Evolutionary conservation across 2,888 invertebrate genomes (phyloP), one percentile per base, ranked within the genome.

Genomic region (Galerucella pusilla): DNA sequence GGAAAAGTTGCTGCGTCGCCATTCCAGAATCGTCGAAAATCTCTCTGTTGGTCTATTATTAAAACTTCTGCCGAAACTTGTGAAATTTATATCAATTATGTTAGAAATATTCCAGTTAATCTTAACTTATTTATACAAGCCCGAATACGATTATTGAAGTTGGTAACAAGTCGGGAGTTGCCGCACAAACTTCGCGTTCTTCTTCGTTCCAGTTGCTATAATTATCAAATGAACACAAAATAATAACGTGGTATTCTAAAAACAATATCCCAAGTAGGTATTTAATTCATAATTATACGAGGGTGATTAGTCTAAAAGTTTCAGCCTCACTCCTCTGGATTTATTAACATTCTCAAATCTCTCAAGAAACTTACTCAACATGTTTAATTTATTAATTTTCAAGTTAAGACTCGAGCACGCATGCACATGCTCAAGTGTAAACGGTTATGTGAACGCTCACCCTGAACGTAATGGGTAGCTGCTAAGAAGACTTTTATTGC

Each of bases 51-150:
- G 72, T 74, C 77, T 72, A 73, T 78, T 78, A 78, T 76, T 77
- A 76, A 79, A 79, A 79, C 68, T 77, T 78, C 46, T 64, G 57
- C 67, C 52, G 65, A 72, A 72, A 76, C 73, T 79, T 74, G 70
- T 66, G 75, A 79, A 78, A 79, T 78, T 78, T 78, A 79, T 79
- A 79, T 79, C 79, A 79, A 79, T 79, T 79, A 79, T 76, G 70
- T 67, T 71, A 70, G 75, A 75, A 76, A 75, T 74, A 73, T 76
- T 75, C 63, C 73, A 73, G 73, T 69, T 78, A 76, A 78, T 78
- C 76, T 78, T 67, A 71, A 72, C 75, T 76, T 69, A 75, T 76
- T 77, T 74, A 72, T 75, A 69, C 59, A n/a, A 49, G 2, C 67
- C 16, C 11, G 67, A 54, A 67, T 67, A 52, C 52, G 20, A 54